Base-by-base conservation (phyloP, 2,888 invertebrate genomes). In the Serripes groenlandicus region DNA sequence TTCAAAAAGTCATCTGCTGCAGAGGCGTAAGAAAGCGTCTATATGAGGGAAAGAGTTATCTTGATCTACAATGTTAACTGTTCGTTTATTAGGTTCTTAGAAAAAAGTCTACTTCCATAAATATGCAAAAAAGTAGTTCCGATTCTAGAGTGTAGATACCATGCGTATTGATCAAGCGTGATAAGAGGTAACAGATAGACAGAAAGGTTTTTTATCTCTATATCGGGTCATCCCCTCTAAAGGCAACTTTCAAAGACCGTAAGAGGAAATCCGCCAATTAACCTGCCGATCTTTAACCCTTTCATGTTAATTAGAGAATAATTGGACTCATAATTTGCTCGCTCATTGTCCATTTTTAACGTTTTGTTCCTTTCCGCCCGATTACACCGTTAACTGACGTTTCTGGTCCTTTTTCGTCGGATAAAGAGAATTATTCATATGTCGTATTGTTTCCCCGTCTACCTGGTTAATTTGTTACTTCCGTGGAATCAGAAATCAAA, bases 271-370 rank as follows among this genome's bases (percentile, higher is more conserved):
- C 66, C 66, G 66, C 66, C 42, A 37, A 42, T 66, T 66, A 66
- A 66, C 15, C 49, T 42, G 66, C 42, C 66, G 66, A 42, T 66
- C 66, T 66, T 21, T 23, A 15, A 66, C 66, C 32, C 66, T 66
- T 66, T 66, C 66, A 66, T 66, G 66, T 66, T 66, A 66, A 66
- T 66, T 66, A 66, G 35, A 66, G 28, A 42, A 66, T 66, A 66
- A 66, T 66, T 66, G 66, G 42, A 42, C 66, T 42, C 23, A 37
- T 66, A 66, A 66, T 66, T 66, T 21, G 28, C 34, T 35, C 42
- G 7, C 37, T 66, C 28, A 42, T 66, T 66, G 66, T 66, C 28
- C 66, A 9, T 66, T 66, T 4, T 3, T 66, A 11, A 35, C 42
- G 35, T 66, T 66, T 66, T 66, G 66, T 66, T 66, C 18, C 66